A percentile compares a stretch with the other conserved stretches of the same genome.
phyloP scores from a whole-genome alignment of 2,113 vertebrate species.

The Myiozetetes cayanensis region DNA sequence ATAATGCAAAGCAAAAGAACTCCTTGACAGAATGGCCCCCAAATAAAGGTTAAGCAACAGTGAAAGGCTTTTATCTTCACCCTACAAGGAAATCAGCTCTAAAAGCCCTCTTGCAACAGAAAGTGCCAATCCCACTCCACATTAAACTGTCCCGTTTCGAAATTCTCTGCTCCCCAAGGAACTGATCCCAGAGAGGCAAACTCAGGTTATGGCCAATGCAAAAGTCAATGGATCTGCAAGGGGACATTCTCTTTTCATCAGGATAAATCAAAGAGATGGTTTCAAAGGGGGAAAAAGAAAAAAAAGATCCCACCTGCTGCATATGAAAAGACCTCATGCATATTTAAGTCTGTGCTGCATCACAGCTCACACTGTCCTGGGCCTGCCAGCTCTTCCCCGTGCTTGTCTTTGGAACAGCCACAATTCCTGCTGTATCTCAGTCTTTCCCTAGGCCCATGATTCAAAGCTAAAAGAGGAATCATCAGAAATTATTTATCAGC shows the following conservation, averaged over 20 bases:
- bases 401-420: not conserved
- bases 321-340: not conserved
- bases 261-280: not conserved
- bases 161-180: not conserved
- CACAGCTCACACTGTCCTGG: not conserved
- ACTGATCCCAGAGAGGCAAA: not conserved
- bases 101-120: slow-evolving; percentile 13
- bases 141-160: not conserved
- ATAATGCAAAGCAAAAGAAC: not conserved
- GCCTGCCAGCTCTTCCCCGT: not conserved
- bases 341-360: not conserved
- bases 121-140: not conserved
- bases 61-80: not conserved
- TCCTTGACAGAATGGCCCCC: not conserved
- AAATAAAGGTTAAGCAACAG: not conserved
- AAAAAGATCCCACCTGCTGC: not conserved
- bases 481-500: not conserved
- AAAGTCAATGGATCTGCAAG: slow-evolving; percentile 26
- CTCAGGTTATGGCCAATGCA: not conserved
- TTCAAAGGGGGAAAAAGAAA: not conserved
- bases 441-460: not conserved
- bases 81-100: not conserved
- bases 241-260: not conserved
- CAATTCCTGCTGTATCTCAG: not conserved
- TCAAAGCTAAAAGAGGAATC: not conserved